Evolutionary conservation across 2,797 vertebrate species (phyloP).

Genomic region (Sebastolobus altivelis): DNA sequence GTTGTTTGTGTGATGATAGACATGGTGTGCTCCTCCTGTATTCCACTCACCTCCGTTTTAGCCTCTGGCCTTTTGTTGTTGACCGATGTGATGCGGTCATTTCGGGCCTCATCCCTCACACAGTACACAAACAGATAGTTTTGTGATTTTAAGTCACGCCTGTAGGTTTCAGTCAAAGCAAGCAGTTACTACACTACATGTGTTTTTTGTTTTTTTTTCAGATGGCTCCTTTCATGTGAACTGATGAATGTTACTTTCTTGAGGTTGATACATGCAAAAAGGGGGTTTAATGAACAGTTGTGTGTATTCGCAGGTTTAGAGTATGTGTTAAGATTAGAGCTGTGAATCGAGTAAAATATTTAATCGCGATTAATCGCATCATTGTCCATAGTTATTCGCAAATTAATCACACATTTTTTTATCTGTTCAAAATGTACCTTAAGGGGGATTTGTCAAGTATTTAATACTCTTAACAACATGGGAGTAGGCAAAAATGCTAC

Average conservation of each 20-base stretch:
- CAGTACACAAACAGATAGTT: background rate
- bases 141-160: background rate
- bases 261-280: background rate
- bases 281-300: background rate
- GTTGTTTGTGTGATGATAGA: slow-evolving; percentile 1
- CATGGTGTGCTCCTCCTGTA: background rate
- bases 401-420: too few species aligned
- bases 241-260: background rate
- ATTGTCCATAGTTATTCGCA: too few species aligned
- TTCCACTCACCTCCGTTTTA: background rate
- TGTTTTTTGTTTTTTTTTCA: slow-evolving; percentile 9
- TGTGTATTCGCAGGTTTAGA: background rate
- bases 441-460: too few species aligned
- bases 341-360: rapidly evolving
- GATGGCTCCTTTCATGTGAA: background rate
- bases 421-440: too few species aligned
- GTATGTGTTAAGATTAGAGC: too few species aligned
- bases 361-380: too few species aligned
- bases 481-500: too few species aligned
- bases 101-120: slow-evolving; percentile 6
- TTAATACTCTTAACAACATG: too few species aligned
- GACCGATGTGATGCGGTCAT: background rate
- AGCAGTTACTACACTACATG: background rate
- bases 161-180: slow-evolving; percentile 3
- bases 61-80: slow-evolving; percentile 10